A percentile compares a stretch with the other conserved stretches of the same genome.
phyloP scores from a whole-genome alignment of 64 coral and sea anemone species.

The Stichodactyla mertensii region DNA sequence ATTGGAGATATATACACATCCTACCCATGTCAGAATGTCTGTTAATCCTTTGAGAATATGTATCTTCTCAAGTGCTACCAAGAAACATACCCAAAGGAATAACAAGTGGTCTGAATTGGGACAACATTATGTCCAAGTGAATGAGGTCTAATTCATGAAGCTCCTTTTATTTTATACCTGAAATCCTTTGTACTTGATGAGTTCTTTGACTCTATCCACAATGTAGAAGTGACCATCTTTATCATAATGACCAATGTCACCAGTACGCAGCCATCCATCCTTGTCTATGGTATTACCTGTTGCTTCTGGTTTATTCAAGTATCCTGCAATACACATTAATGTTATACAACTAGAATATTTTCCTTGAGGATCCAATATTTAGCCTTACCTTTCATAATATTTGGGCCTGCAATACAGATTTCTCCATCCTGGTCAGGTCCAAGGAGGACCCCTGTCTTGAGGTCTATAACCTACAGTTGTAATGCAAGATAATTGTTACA shows the following conservation, averaged over 20 bases:
- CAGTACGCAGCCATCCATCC: slow-evolving; percentile 74
- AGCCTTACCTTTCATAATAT: slow-evolving; percentile 64
- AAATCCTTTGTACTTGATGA: slow-evolving; percentile 62
- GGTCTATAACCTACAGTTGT: slow-evolving; percentile 31
- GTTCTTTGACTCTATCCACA: slow-evolving; percentile 66
- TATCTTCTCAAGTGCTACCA: no score
- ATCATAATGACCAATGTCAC: slow-evolving; percentile 66
- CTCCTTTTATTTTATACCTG: not conserved
- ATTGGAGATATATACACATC: no score
- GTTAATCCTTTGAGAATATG: no score
- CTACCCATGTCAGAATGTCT: no score
- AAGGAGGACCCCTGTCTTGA: slow-evolving; percentile 34
- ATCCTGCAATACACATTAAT: slow-evolving; percentile 17
- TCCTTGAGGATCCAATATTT: not conserved
- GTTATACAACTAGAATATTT: not conserved
- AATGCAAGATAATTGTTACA: not conserved
- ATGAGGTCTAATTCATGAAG: no score
- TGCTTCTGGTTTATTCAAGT: slow-evolving; percentile 59
- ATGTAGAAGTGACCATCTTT: slow-evolving; percentile 59
- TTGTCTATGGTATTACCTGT: slow-evolving; percentile 39
- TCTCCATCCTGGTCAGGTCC: slow-evolving; percentile 48
- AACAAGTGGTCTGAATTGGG: no score
- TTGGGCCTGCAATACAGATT: slow-evolving; percentile 52
- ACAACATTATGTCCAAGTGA: no score
- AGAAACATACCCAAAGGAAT: no score